Percentiles rank a stretch among this genome's conserved stretches.
phyloP scores from a whole-genome alignment of 2,113 vertebrate species.

The Nothoprocta perdicaria region DNA sequence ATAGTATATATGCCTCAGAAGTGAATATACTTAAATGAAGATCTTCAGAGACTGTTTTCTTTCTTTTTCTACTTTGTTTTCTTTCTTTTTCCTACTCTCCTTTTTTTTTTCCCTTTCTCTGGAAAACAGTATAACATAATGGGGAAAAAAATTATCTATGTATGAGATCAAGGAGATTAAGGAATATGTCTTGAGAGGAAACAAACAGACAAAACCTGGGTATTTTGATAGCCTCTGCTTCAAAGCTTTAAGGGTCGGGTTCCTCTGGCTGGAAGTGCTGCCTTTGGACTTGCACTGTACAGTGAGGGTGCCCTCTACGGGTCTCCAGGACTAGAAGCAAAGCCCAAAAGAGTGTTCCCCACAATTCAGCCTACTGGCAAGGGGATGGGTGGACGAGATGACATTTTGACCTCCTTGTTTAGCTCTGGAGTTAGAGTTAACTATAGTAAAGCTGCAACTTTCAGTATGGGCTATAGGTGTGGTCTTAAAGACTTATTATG shows the following conservation, averaged over 20 bases:
- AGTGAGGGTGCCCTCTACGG: slow-evolving; percentile 49
- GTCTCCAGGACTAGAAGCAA: background rate
- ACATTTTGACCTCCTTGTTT: background rate
- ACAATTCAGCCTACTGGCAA: background rate
- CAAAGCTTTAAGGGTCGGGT: background rate
- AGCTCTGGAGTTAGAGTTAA: background rate
- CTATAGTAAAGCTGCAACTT: no score
- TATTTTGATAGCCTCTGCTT: background rate
- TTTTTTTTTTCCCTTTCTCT: background rate
- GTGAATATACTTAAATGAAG: background rate
- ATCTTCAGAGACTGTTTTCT: background rate
- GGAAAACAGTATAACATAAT: background rate
- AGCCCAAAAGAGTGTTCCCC: background rate
- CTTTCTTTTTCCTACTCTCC: fast-evolving
- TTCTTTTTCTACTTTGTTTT: background rate
- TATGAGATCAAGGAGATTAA: background rate
- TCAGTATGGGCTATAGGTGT: background rate
- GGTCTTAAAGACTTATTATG: background rate
- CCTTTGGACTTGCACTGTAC: background rate
- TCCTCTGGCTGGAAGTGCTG: background rate
- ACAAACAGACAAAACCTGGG: no score
- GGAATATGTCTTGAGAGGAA: background rate
- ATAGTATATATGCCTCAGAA: background rate
- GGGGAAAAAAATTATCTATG: background rate
- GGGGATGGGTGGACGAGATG: background rate